Evolutionary conservation across 2,113 vertebrate species (phyloP).

Genomic region (Scytalopus superciliaris): DNA sequence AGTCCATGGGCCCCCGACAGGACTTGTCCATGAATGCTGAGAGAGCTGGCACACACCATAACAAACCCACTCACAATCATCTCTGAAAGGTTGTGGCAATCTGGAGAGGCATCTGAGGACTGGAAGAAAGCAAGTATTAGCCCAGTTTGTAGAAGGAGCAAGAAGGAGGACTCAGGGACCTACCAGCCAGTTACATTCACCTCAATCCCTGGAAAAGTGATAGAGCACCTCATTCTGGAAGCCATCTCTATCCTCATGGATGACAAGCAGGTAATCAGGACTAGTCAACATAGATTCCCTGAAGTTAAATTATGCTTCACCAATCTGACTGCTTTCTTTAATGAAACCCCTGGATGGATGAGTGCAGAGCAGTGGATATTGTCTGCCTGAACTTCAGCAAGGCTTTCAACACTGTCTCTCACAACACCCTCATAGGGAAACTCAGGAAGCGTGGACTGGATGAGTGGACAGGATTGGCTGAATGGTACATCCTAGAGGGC

Average conservation of each 20-base stretch:
- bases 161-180: background rate
- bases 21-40: background rate
- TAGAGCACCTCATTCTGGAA: background rate
- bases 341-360: background rate
- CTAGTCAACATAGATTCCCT: background rate
- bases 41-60: background rate
- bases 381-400: background rate
- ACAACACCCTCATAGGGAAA: background rate
- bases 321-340: background rate
- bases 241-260: background rate
- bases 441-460: background rate
- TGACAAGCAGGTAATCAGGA: background rate
- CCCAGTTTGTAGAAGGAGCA: background rate
- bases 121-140: background rate
- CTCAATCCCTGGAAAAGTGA: background rate
- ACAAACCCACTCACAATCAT: background rate
- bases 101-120: background rate
- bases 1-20: fast-evolving
- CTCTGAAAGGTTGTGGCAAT: background rate
- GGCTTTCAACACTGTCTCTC: background rate
- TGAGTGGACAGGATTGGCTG: background rate
- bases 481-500: background rate
- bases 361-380: background rate
- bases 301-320: background rate
- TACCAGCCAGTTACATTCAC: background rate